Evolutionary conservation across 2,797 vertebrate genomes (phyloP).

Genomic region (Periparus ater): DNA sequence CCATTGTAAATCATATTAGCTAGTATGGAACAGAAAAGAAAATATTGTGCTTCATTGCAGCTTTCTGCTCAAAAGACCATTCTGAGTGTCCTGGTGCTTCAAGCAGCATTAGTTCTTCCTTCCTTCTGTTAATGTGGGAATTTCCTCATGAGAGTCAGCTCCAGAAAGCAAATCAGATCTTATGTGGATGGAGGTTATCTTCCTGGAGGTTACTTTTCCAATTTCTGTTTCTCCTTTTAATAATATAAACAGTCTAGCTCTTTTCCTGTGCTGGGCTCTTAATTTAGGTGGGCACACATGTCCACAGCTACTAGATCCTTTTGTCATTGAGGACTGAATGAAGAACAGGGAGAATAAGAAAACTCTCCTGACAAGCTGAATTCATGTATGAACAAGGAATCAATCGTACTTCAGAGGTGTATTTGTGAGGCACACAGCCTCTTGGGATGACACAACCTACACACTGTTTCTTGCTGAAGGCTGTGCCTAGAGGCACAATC

Average conservation of each 20-base stretch:
- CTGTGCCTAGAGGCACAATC: slow-evolving; percentile 1
- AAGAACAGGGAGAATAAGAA: not conserved
- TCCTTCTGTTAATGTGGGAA: not conserved
- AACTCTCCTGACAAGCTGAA: not conserved
- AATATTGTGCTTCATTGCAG: not conserved
- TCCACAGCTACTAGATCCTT: not conserved
- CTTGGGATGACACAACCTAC: not conserved
- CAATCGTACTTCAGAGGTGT: not conserved
- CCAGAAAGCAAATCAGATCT: not conserved
- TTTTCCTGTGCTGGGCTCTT: not conserved
- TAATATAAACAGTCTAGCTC: not conserved
- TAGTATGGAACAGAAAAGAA: not conserved
- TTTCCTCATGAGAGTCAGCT: not conserved
- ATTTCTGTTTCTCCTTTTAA: not conserved
- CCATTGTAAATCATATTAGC: not conserved
- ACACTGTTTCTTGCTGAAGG: slow-evolving; percentile 24
- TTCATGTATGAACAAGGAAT: slow-evolving; percentile 26
- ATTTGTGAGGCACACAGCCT: not conserved
- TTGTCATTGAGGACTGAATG: not conserved
- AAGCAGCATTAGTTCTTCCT: not conserved
- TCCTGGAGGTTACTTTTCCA: not conserved
- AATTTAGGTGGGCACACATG: not conserved
- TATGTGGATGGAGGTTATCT: not conserved
- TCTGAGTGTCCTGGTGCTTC: not conserved
- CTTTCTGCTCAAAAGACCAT: not conserved